A percentile compares a stretch with the other conserved stretches of the same genome.
Evolutionary conservation across 2,113 vertebrate genomes (phyloP).

Genomic region (Leptocoma aspasia): DNA sequence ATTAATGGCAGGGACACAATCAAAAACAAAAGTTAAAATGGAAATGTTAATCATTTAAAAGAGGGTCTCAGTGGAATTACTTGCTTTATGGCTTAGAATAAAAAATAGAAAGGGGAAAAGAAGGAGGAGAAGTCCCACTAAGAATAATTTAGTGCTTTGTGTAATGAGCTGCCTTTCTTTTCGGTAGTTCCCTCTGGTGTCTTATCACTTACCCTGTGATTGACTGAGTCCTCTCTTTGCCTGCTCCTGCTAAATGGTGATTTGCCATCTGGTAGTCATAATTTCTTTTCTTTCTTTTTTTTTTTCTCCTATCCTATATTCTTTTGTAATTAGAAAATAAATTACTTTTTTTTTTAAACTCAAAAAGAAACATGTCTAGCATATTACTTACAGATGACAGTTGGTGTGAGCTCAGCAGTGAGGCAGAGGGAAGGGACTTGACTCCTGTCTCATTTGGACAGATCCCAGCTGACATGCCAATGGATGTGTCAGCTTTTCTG

Average conservation of each 20-base stretch:
- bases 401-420: not conserved
- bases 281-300: slow-evolving; percentile 66
- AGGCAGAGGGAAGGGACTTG: not conserved
- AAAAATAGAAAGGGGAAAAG: slow-evolving; percentile 52
- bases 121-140: slow-evolving; percentile 48
- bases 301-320: slow-evolving; percentile 19
- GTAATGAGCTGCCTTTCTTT: slow-evolving; percentile 67
- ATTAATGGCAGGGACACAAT: slow-evolving; percentile 61
- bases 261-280: slow-evolving; percentile 65
- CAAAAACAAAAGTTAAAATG: slow-evolving; percentile 67
- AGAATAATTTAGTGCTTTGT: slow-evolving; percentile 66
- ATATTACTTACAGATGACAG: slow-evolving; percentile 66
- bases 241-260: slow-evolving; percentile 49
- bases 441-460: not conserved
- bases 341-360: slow-evolving; percentile 58
- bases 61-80: slow-evolving; percentile 42
- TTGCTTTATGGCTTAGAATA: slow-evolving; percentile 52
- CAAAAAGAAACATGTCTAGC: slow-evolving; percentile 52
- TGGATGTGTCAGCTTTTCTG: not conserved
- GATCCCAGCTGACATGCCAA: not conserved
- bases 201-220: slow-evolving; percentile 72
- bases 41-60: slow-evolving; percentile 72
- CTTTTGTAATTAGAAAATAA: slow-evolving; percentile 81
- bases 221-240: slow-evolving; percentile 56
- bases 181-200: slow-evolving; percentile 56